Percentiles rank a stretch among this genome's conserved stretches.
phyloP scores from a whole-genome alignment of 2,113 vertebrate genomes.

The Channa maculata region DNA sequence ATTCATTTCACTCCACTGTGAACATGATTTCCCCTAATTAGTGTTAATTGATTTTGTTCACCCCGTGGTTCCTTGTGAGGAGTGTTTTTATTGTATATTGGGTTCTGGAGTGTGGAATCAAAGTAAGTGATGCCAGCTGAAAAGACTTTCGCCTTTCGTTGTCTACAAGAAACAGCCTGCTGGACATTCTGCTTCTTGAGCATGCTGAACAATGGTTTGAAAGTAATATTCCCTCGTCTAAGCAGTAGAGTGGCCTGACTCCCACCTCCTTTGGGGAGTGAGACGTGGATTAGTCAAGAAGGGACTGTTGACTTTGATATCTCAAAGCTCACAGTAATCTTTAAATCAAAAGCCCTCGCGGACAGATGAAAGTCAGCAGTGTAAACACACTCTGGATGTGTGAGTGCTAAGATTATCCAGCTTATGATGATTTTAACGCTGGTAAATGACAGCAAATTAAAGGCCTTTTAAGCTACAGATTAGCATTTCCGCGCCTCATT shows the following conservation, averaged over 20 bases:
- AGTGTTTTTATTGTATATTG: constrained; percentile 41
- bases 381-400: constrained; percentile 69
- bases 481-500: constrained; percentile 73
- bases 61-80: constrained; percentile 20
- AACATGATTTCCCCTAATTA: constrained; percentile 34
- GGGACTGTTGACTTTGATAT: constrained; percentile 75
- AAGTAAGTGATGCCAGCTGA: constrained; percentile 7
- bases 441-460: constrained; percentile 79
- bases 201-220: constrained; percentile 15
- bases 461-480: constrained; percentile 74
- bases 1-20: constrained; percentile 27
- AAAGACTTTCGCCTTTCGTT: constrained; percentile 21
- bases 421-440: constrained; percentile 71
- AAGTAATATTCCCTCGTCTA: constrained; percentile 40
- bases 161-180: constrained; percentile 16
- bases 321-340: constrained; percentile 69
- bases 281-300: constrained; percentile 59
- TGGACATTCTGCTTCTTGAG: constrained; percentile 1
- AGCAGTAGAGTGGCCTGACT: neutral
- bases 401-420: constrained; percentile 68
- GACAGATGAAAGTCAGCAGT: constrained; percentile 56
- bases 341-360: constrained; percentile 73
- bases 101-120: constrained; percentile 21
- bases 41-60: constrained; percentile 51
- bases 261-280: constrained; percentile 8